A percentile compares a stretch with the other conserved stretches of the same genome.
These are phyloP conservation scores for Cyanocitta stelleri DNA, from an alignment of 2,113 vertebrate genomes.

Conservation along the genomic window DNA sequence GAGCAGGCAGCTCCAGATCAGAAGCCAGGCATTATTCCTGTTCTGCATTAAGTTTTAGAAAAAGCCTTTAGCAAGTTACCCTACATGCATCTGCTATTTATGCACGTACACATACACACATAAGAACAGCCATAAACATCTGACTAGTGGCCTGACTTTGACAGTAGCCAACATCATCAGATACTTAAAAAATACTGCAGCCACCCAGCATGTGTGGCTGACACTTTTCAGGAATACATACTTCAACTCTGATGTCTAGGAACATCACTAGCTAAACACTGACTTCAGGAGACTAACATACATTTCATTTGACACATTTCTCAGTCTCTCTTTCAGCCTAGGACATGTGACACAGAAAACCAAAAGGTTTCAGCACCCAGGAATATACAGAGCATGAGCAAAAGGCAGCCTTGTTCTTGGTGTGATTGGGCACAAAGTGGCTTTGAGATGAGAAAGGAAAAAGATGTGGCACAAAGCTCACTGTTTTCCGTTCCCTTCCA, in stretches of 20 bases:
- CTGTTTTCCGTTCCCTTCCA: neutral
- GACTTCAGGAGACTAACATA: neutral
- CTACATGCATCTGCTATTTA: neutral
- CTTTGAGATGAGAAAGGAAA: neutral
- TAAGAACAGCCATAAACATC: neutral
- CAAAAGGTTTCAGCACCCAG: neutral
- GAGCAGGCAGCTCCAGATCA: neutral
- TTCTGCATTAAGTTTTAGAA: accelerated
- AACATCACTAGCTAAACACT: neutral
- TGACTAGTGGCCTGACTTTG: neutral
- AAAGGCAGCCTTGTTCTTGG: neutral
- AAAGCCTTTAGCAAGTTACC: neutral
- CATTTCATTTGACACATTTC: neutral
- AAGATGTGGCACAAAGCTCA: neutral
- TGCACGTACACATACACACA: accelerated
- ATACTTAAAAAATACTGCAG: neutral
- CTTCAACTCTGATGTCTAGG: neutral
- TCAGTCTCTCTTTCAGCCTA: neutral
- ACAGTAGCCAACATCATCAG: neutral
- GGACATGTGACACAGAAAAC: neutral
- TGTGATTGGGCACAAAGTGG: neutral
- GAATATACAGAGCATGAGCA: neutral
- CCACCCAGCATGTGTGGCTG: neutral
- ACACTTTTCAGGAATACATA: neutral
- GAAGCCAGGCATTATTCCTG: neutral